These are phyloP conservation scores for Nymphicus hollandicus DNA, from an alignment of 2,113 vertebrate genomes.

Conservation along the genomic window DNA sequence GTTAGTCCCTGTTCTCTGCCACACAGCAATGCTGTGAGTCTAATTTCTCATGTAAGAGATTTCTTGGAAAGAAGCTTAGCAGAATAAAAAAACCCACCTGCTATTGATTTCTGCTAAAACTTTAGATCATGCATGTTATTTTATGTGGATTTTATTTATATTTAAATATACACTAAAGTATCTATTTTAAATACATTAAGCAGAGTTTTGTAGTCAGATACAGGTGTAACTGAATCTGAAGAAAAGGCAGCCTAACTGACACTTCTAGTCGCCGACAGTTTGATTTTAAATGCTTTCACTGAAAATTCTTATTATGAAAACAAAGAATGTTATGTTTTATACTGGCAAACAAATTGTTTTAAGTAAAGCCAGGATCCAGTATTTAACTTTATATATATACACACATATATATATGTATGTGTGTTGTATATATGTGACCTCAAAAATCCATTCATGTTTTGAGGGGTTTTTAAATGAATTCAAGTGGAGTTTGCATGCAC, in stretches of 20 bases:
- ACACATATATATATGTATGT: neutral
- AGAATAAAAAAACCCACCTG: neutral
- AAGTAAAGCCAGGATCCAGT: neutral
- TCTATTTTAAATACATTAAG: neutral
- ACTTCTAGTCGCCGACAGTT: neutral
- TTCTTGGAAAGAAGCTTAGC: neutral
- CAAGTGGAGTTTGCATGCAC: neutral
- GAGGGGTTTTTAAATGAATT: neutral
- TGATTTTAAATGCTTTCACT: neutral
- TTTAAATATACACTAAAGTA: neutral
- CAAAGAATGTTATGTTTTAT: neutral
- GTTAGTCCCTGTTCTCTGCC: neutral
- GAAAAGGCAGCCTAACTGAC: neutral
- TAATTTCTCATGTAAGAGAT: neutral
- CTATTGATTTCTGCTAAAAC: neutral
- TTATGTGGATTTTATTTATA: neutral
- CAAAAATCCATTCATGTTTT: neutral
- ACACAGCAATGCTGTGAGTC: neutral
- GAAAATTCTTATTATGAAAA: neutral
- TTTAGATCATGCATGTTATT: neutral
- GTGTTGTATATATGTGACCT: accelerated
- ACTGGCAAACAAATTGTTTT: neutral
- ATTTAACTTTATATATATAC: neutral
- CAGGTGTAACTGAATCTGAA: neutral
- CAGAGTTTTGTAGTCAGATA: neutral